Percentiles rank a stretch among this genome's conserved stretches.
Conservation (phyloP, 2,888 invertebrate species). For the Pseudococcus viburni region DNA sequence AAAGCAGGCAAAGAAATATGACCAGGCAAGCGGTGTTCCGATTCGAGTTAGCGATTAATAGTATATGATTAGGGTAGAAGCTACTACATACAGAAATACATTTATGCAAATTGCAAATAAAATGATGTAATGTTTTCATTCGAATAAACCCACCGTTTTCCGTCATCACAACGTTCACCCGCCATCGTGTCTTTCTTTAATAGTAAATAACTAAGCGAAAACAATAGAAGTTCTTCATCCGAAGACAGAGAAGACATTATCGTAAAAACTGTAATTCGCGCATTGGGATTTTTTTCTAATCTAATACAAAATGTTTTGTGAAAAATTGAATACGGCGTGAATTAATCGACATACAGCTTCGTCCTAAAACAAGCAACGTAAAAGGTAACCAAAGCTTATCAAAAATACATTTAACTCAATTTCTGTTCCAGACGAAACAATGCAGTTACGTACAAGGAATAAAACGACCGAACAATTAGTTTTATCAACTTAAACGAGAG, state of each 20-base stretch:
- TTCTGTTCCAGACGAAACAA: background rate
- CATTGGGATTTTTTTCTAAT: background rate
- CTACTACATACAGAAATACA: background rate
- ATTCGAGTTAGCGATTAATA: background rate
- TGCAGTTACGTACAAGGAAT: background rate
- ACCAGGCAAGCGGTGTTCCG: no score
- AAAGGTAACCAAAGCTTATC: background rate
- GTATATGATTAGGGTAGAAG: background rate
- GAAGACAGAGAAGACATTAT: constrained; percentile 1
- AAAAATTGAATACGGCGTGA: background rate
- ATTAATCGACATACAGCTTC: background rate
- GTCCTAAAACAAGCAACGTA: constrained; percentile 40
- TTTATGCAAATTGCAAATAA: background rate
- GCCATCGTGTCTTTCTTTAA: background rate
- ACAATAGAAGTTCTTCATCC: constrained; percentile 15
- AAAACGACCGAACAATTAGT: background rate
- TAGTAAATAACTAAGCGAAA: background rate
- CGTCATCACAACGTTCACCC: background rate
- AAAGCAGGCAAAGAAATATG: no score
- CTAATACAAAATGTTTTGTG: constrained; percentile 9
- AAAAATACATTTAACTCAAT: background rate
- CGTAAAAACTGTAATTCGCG: background rate
- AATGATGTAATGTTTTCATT: background rate
- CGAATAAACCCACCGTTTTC: constrained; percentile 34
- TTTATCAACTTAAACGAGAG: no score